Evolutionary conservation across 2,113 vertebrate species (phyloP).

Genomic region (Argyrosomus japonicus): DNA sequence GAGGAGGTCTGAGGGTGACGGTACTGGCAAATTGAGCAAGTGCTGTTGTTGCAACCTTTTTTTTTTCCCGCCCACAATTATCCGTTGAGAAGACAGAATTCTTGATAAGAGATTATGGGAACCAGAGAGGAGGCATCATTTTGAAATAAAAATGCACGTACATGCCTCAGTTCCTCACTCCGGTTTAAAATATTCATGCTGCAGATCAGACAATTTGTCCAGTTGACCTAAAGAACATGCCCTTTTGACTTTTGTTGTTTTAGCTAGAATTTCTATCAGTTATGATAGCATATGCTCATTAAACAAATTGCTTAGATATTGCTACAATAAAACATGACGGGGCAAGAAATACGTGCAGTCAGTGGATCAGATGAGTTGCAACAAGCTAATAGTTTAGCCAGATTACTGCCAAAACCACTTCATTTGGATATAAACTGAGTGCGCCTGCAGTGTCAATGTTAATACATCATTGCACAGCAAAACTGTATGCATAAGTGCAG

Average conservation of each 20-base stretch:
- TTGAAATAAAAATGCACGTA: background rate
- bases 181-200: background rate
- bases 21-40: constrained; percentile 37
- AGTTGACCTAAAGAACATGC: too few species aligned
- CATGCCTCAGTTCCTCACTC: background rate
- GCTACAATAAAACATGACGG: background rate
- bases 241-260: too few species aligned
- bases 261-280: background rate
- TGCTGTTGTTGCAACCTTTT: background rate
- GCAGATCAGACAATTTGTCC: background rate
- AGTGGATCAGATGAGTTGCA: background rate
- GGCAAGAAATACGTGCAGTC: background rate
- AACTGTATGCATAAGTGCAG: background rate
- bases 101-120: background rate
- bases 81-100: background rate
- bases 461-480: background rate
- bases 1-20: background rate
- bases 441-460: background rate
- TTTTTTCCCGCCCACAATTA: constrained; percentile 15
- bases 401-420: background rate
- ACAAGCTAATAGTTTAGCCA: background rate
- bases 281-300: background rate
- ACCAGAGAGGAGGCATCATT: background rate
- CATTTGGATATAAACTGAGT: background rate
- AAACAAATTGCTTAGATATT: background rate